phyloP scores from a whole-genome alignment of 2,888 invertebrate genomes.

The Mechanitis mazaeus region DNA sequence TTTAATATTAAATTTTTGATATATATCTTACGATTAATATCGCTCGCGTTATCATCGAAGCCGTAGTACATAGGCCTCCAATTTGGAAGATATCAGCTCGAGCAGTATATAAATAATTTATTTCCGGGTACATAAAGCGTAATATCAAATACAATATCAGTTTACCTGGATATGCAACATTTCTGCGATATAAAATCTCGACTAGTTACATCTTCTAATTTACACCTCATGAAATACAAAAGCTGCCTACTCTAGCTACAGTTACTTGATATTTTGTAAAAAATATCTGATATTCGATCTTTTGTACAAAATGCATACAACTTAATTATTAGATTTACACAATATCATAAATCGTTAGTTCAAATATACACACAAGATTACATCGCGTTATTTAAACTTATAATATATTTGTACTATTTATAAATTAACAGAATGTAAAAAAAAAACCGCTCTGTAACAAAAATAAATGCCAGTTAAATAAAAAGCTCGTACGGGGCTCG shows the following conservation, averaged over 20 bases:
- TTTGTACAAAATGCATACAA: conserved; percentile 68
- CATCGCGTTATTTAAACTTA: conserved; percentile 41
- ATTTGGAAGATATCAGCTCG: not conserved
- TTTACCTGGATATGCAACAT: conserved; percentile 53
- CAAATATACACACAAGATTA: conserved; percentile 50
- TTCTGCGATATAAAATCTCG: conserved; percentile 46
- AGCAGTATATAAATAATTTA: conserved; percentile 4
- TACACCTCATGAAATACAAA: conserved; percentile 58
- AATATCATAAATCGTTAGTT: conserved; percentile 41
- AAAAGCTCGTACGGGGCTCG: conserved; percentile 41
- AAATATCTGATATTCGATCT: conserved; percentile 57
- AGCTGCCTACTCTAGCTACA: conserved; percentile 51
- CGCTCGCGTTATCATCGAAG: conserved; percentile 18
- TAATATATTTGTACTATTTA: conserved; percentile 72
- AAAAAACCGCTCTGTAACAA: conserved; percentile 43
- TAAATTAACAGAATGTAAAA: conserved; percentile 46
- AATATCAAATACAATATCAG: conserved; percentile 56
- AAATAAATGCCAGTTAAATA: conserved; percentile 47
- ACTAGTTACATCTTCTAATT: conserved; percentile 57
- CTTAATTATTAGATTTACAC: conserved; percentile 39
- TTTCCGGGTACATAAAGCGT: conserved; percentile 40
- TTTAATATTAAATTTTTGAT: conserved; percentile 49
- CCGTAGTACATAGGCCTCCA: not conserved
- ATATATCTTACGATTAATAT: conserved; percentile 53
- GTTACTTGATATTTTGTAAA: conserved; percentile 54